Percentiles rank a stretch among this genome's conserved stretches.
Evolutionary conservation across 92 coral and sea anemone genomes (phyloP).

Genomic region (Phenganax marumi): DNA sequence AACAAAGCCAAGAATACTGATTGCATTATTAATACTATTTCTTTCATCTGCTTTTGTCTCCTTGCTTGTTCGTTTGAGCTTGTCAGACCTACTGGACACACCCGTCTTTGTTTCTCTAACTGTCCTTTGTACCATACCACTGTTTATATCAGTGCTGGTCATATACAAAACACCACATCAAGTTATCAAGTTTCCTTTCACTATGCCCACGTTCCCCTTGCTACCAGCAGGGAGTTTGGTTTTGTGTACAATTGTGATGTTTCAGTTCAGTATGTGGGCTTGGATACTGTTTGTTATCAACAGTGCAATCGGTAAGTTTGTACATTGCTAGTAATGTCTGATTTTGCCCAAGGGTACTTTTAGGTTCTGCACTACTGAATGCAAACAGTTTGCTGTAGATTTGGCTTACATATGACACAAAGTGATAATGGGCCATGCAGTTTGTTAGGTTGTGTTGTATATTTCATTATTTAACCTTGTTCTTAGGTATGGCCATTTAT

Average conservation of each 20-base stretch:
- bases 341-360: too few species aligned
- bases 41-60: slow-evolving; percentile 11
- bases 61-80: slow-evolving; percentile 7
- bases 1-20: neutral
- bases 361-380: too few species aligned
- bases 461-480: neutral
- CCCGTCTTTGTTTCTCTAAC: neutral
- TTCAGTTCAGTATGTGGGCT: slow-evolving; percentile 39
- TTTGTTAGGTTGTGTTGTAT: too few species aligned
- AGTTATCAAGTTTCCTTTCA: slow-evolving; percentile 21
- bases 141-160: slow-evolving; percentile 7
- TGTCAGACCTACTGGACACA: neutral
- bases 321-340: neutral
- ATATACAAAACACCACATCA: slow-evolving; percentile 24
- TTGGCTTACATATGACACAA: too few species aligned
- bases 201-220: slow-evolving; percentile 21
- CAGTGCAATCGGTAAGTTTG: slow-evolving; percentile 13
- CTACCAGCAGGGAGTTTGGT: neutral
- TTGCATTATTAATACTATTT: slow-evolving; percentile 15
- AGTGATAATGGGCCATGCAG: too few species aligned
- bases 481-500: slow-evolving; percentile 24
- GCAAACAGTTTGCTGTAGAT: too few species aligned
- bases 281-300: slow-evolving; percentile 34
- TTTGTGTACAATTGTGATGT: slow-evolving; percentile 14
- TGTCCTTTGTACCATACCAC: neutral